Percentiles rank a stretch among this genome's conserved stretches.
phyloP scores from a whole-genome alignment of 2,888 invertebrate genomes.

The Sphaeridia pumilis region DNA sequence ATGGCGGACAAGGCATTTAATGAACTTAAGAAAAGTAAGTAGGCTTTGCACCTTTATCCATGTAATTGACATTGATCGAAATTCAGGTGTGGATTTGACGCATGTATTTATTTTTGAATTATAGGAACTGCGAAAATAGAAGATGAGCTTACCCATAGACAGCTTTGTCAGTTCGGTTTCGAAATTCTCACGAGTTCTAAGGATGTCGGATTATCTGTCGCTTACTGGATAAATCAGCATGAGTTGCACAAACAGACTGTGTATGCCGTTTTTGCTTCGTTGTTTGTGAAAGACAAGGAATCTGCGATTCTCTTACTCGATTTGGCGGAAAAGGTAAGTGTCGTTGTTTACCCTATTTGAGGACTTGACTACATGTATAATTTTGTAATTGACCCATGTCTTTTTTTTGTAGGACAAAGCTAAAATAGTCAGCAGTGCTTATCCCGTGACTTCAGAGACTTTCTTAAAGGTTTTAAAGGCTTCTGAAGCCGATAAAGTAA shows the following conservation, averaged over 20 bases:
- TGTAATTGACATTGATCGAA: too few species aligned
- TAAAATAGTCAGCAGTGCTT: conserved; percentile 7
- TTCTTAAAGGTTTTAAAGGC: conserved; percentile 22
- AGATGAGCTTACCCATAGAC: conserved; percentile 12
- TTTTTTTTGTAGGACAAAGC: conserved; percentile 3
- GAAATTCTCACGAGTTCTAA: conserved; percentile 9
- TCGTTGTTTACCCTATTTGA: too few species aligned
- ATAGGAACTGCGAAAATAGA: conserved; percentile 1
- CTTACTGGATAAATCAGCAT: neutral
- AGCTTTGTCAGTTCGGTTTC: conserved; percentile 23
- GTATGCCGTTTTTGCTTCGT: neutral
- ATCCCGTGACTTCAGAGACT: conserved; percentile 21
- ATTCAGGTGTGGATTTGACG: too few species aligned
- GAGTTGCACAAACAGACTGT: neutral
- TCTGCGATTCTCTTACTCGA: neutral
- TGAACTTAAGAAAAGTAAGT: too few species aligned
- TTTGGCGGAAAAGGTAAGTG: conserved; percentile 4
- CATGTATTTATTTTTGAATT: conserved; percentile 2
- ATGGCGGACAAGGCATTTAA: too few species aligned
- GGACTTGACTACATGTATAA: neutral
- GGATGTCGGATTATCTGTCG: neutral
- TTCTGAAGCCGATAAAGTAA: conserved; percentile 15
- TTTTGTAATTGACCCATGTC: neutral
- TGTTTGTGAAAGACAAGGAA: neutral
- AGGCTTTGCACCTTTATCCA: too few species aligned